phyloP scores from a whole-genome alignment of 2,797 vertebrate species.

The Hoplostethus atlanticus region DNA sequence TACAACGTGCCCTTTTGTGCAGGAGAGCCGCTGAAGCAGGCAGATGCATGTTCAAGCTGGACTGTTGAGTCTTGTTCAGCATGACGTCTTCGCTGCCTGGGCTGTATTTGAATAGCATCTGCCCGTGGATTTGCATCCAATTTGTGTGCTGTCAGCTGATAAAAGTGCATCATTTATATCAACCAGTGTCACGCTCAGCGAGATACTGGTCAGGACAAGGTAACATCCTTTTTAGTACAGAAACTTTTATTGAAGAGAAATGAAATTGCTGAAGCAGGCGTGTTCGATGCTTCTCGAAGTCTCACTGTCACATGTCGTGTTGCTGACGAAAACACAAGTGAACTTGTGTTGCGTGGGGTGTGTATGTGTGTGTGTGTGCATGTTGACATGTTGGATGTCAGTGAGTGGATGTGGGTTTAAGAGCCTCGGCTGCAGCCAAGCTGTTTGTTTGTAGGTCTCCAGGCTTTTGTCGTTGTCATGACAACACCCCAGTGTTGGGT shows the following conservation, averaged over 20 bases:
- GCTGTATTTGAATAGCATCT: conserved; percentile 62
- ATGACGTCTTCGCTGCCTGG: conserved; percentile 37
- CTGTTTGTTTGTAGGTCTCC: conserved; percentile 74
- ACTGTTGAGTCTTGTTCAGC: conserved; percentile 26
- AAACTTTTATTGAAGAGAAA: not conserved
- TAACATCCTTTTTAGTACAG: conserved; percentile 19
- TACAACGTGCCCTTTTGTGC: conserved; percentile 35
- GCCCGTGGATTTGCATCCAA: conserved; percentile 69
- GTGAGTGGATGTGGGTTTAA: conserved; percentile 26
- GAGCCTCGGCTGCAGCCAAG: conserved; percentile 36
- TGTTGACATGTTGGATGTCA: conserved; percentile 19
- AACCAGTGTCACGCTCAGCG: conserved; percentile 2
- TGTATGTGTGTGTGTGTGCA: conserved; percentile 12
- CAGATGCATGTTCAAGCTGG: conserved; percentile 15
- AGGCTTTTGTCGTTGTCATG: conserved; percentile 67
- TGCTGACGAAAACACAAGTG: conserved; percentile 10
- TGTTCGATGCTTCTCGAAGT: not conserved
- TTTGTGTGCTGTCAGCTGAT: conserved; percentile 61
- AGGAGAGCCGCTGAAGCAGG: conserved; percentile 19
- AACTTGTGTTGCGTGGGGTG: conserved; percentile 42
- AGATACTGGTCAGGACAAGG: conserved; percentile 4
- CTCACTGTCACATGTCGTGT: conserved; percentile 20
- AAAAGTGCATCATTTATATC: conserved; percentile 7
- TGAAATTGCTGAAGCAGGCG: not conserved
- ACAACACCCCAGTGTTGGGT: conserved; percentile 59